Evolutionary conservation across 1,140 invertebrate species (phyloP), one percentile per base, ranked within the genome.

Genomic region (Drosophila santomea): DNA sequence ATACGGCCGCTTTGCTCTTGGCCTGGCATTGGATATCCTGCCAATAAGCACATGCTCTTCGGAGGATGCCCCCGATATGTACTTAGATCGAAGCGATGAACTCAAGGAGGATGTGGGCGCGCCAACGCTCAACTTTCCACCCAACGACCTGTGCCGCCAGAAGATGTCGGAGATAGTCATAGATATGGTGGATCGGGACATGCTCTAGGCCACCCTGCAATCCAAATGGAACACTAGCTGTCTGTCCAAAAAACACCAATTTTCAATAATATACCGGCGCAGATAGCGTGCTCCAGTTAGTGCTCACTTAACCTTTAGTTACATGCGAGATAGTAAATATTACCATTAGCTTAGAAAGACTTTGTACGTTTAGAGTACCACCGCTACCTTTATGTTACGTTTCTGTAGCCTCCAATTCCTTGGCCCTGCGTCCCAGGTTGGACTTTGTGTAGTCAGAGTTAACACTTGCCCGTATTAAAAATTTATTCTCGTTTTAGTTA

Each of bases 31-130:
- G 59, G 95, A 96, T 64, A 96, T 96, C 80, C 93, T 95, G 59
- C 95, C 95, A 8, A 96, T 96, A 23, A 95, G 95, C 74, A 96
- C 95, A 0, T 96, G 95, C 63, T 94, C 95, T 15, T 95, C 95
- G 36, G 93, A 95, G 50, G 94, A 95, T 76, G 95, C 95, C 0
- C 95, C 95, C 0, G 95, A 96, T 80, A 89, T 96, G 59, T 96
- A 96, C 78, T 94, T 86, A 4, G 71, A 90, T 36, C 59, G 64
- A 10, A 73, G 57, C 15, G 72, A 75, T 12, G 62, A 72, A 12
- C 50, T 20, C 7, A 84, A 75, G 23, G 68, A 88, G 43, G 75
- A 71, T 56, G 78, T 60, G 7, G 91, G 90, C 38, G 91, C 91
- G 32, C 92, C 91, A 10, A 71, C 77, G 51, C 78, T 92, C 14